Conservation (phyloP, 2,113 vertebrate species). For the Lutjanus erythropterus region DNA sequence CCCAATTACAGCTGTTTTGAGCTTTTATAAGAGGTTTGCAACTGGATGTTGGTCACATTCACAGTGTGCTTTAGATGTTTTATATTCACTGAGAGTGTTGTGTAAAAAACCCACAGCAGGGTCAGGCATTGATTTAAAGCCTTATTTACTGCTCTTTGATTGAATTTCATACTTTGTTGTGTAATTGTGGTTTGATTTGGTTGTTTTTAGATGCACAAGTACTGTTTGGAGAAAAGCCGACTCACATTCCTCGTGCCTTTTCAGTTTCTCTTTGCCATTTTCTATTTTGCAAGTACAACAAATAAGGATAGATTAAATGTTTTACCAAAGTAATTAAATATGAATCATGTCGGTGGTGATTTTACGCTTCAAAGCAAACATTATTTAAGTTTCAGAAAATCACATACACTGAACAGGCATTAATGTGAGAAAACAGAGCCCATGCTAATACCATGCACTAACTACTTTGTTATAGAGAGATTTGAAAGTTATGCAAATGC, state of each 20-base stretch:
- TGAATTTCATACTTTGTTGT: background rate
- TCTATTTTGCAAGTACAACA: background rate
- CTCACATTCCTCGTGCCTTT: background rate
- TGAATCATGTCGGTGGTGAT: background rate
- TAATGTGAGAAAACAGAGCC: background rate
- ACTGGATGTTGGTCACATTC: conserved; percentile 3
- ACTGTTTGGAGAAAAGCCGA: background rate
- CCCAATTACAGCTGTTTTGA: conserved; percentile 7
- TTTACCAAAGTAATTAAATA: background rate
- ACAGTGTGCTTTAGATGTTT: background rate
- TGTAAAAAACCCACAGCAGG: conserved; percentile 21
- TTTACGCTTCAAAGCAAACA: background rate
- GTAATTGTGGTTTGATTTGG: background rate
- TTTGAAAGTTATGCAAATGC: background rate
- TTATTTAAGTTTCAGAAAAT: background rate
- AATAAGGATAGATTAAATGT: background rate
- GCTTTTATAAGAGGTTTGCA: background rate
- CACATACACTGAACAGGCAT: background rate
- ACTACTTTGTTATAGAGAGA: background rate
- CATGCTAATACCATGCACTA: too few species aligned
- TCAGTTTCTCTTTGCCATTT: background rate
- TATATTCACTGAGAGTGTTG: background rate
- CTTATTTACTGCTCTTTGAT: background rate
- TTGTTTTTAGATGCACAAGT: background rate
- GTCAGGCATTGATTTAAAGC: conserved; percentile 15